These are phyloP conservation scores for Aleadryas rufinucha DNA, from an alignment of 2,113 vertebrate species.

Conservation along the genomic window DNA sequence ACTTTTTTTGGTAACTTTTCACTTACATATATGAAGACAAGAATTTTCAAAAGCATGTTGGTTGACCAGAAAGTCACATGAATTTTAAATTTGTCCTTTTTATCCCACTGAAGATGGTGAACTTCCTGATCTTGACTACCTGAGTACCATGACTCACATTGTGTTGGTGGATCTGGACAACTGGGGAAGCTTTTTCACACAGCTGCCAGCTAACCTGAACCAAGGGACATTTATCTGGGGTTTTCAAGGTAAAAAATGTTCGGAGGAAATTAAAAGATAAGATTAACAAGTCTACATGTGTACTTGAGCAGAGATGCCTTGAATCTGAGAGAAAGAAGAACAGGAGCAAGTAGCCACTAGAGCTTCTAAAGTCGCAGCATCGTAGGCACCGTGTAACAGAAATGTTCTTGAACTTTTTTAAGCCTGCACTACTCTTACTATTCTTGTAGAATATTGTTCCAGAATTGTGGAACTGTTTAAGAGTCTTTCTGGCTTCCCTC, in stretches of 20 bases:
- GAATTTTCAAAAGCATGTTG: neutral
- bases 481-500: neutral
- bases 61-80: neutral
- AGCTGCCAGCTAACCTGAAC: conserved; percentile 78
- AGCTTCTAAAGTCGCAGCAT: neutral
- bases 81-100: neutral
- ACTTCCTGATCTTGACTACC: conserved; percentile 81
- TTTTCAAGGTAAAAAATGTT: conserved; percentile 76
- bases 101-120: conserved; percentile 61
- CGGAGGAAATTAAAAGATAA: neutral
- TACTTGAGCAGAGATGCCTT: neutral
- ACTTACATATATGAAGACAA: neutral
- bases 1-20: neutral
- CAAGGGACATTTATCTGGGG: conserved; percentile 85
- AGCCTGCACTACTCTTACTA: neutral
- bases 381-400: neutral
- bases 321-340: neutral
- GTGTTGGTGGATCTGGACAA: conserved; percentile 84
- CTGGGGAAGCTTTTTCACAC: conserved; percentile 79
- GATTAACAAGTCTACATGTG: neutral
- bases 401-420: neutral
- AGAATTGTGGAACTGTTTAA: neutral
- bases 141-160: conserved; percentile 83
- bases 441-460: neutral
- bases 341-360: neutral